Evolutionary conservation across 2,113 vertebrate genomes (phyloP).

Genomic region (Ceyx margarethae): DNA sequence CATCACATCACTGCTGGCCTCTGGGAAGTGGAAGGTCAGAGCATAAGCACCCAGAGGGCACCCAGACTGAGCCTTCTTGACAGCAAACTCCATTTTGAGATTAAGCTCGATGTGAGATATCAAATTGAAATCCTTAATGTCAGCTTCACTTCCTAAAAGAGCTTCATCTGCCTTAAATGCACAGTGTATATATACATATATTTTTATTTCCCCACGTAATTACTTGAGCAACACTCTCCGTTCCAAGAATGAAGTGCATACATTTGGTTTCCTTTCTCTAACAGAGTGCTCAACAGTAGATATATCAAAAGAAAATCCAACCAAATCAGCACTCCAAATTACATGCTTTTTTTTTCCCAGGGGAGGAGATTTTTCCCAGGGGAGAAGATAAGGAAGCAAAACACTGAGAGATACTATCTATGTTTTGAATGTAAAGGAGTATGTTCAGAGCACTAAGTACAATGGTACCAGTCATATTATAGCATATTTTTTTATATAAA

Average conservation of each 20-base stretch:
- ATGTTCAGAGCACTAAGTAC: not conserved
- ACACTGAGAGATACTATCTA: not conserved
- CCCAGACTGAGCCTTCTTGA: not conserved
- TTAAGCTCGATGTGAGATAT: not conserved
- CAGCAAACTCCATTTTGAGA: not conserved
- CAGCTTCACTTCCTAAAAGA: not conserved
- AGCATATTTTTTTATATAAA: not conserved
- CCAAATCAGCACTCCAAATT: not conserved
- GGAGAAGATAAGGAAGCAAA: not conserved
- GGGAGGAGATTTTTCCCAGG: not conserved
- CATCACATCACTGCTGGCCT: not conserved
- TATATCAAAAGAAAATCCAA: not conserved
- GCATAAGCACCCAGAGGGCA: not conserved
- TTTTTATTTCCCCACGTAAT: not conserved
- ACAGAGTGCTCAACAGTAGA: not conserved
- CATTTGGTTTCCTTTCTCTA: not conserved
- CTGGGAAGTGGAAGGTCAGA: not conserved
- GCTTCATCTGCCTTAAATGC: not conserved
- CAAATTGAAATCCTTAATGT: not conserved
- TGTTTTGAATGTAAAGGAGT: not conserved
- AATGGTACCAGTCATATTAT: accelerated
- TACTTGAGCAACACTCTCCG: not conserved
- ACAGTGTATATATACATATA: too few relatives aligned
- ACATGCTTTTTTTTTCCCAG: too few relatives aligned
- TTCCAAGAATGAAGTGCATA: not conserved